Base-by-base conservation (phyloP, 2,797 vertebrate genomes). In the Acanthiza pusilla region DNA sequence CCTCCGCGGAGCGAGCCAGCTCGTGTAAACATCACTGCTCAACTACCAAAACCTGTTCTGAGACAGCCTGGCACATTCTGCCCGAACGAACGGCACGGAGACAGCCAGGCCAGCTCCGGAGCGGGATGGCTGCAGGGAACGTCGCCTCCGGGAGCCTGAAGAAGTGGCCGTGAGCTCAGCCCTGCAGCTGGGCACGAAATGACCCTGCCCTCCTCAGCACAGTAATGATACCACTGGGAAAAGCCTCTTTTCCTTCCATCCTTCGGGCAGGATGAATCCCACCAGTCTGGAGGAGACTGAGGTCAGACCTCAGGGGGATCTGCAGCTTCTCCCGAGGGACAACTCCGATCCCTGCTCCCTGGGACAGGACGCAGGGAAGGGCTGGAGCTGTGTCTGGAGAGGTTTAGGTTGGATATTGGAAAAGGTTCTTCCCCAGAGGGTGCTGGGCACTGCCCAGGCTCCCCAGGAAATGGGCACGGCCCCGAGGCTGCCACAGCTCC, bases 11-110 rank as follows among this genome's bases (percentile, higher is more conserved):
- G 2, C 3, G 6, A 66, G 57, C 65, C 88, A 78, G 51, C 85
- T 34, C 54, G 50, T 20, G 83, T 50, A 91, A 91, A 91, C 81
- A 85, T 79, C 58, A 40, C 43, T 2, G 62, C 58, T 89, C 71
- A 74, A n/a, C 61, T 36, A 54, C 85, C 23, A 1, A 47, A 91
- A 78, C 72, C 75, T 77, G 61, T 72, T 83, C 36, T 20, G 42
- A 80, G 82, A 19, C 85, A 88, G 14, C 50, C 19, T 10, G 40
- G 48, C 16, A 1, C 4, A 14, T 38, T 25, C 62, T 27, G 16
- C 60, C 66, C 5, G 0, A 29, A 57, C 5, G 0, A 29, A 57
- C 0, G 0, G 55, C 54, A 19, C 18, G 2, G 54, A 62, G 73
- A 51, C 66, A 75, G 34, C 26, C n/a, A 9, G 45, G 25, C 68